These are phyloP conservation scores for Geococcyx californianus DNA, from an alignment of 2,113 vertebrate species.

Conservation along the genomic window DNA sequence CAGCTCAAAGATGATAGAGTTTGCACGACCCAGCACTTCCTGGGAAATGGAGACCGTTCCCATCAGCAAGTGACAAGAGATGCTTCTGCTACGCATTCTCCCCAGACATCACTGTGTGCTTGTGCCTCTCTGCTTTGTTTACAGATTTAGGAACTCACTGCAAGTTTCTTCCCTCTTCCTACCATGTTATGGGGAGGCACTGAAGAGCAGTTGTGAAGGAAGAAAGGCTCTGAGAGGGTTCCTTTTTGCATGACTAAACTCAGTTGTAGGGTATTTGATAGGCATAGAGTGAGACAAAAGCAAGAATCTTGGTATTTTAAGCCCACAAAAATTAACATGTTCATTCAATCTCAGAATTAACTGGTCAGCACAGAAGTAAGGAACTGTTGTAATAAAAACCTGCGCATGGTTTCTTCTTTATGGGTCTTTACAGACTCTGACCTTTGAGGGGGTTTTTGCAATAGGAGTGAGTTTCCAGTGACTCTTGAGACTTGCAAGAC, in stretches of 20 bases:
- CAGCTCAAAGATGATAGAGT: not conserved
- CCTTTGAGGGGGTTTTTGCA: not conserved
- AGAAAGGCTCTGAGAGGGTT: not conserved
- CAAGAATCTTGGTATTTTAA: not conserved
- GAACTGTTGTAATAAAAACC: not conserved
- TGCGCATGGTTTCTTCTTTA: not conserved
- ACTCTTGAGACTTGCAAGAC: not conserved
- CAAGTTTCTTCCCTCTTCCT: not conserved
- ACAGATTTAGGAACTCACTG: not conserved
- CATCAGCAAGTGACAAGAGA: not conserved
- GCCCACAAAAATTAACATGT: not conserved
- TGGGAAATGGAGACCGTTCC: not conserved
- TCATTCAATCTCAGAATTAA: not conserved
- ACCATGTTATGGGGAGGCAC: not conserved
- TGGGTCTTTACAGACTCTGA: not conserved
- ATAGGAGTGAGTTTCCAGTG: not conserved
- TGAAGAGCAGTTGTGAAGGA: not conserved
- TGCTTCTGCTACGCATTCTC: not conserved
- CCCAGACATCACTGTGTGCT: not conserved
- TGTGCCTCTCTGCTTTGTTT: not conserved
- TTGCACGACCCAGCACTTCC: not conserved
- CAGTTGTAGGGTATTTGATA: not conserved
- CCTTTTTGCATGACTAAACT: not conserved
- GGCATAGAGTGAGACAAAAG: not conserved
- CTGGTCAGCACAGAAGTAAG: not conserved